Base-by-base conservation (phyloP, 2,797 vertebrate genomes). In the Clarias pachynema region DNA sequence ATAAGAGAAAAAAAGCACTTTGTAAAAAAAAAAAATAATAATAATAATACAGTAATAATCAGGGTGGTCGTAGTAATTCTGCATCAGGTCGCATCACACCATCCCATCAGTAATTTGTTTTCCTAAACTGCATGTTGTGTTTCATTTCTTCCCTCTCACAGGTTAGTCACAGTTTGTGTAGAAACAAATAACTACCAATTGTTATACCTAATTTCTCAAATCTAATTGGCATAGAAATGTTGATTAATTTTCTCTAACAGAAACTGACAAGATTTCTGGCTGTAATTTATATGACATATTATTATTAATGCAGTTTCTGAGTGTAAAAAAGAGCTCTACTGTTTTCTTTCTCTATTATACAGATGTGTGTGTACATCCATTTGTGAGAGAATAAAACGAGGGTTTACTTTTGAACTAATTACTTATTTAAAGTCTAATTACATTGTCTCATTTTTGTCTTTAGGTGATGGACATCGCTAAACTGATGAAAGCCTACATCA, bases 401-500 rank as follows among this genome's bases (percentile, higher is more conserved):
- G 2, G 3, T 14, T 75, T 15, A 20, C 56, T 34, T 77, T 77
- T 77, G 1, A 57, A 9, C 74, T 78, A 34, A 74, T 18, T 31
- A 4, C 24, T 29, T 57, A 14, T n/a, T 37, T 44, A 44, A 44
- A 44, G 8, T 77, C 20, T 77, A 53, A 44, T 34, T 56, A n/a
- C 53, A 40, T 20, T 57, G 31, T 75, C 31, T 85, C 80, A 22
- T 87, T 2, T 81, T 34, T 86, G 31, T 85, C 83, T 78, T 77
- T 86, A 99, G 98, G 98, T 99, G 90, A 97, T 99, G 93, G 98
- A 98, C 90, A 97, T 99, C 79, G 98, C 98, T 81, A 99, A 99
- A 91, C 95, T 99, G 89, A 99, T 99, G 98, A 99, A 99, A 92
- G 98, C 98, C 79, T 99, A 99, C 92, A 99, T 99, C 95, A 98